phyloP scores from a whole-genome alignment of 2,113 vertebrate species.

The Mesocricetus auratus region DNA sequence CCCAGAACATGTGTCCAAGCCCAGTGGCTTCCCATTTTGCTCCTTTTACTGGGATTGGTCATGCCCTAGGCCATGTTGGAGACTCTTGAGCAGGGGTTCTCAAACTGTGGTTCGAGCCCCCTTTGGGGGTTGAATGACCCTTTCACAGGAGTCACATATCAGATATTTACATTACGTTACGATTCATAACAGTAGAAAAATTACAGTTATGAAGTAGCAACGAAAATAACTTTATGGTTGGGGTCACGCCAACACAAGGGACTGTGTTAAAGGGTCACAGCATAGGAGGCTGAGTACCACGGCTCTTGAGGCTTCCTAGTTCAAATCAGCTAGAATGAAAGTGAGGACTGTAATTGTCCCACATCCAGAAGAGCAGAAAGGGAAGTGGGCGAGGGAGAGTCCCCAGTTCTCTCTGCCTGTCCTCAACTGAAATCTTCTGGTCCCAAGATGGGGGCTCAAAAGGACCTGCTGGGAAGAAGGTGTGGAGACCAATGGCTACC shows the following conservation, averaged over 20 bases:
- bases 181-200: neutral
- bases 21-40: slow-evolving; percentile 50
- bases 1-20: slow-evolving; percentile 36
- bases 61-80: slow-evolving; percentile 35
- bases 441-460: neutral
- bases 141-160: neutral
- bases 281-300: neutral
- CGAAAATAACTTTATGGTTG: neutral
- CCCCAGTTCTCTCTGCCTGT: neutral
- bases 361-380: neutral
- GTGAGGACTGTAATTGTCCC: neutral
- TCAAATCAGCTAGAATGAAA: neutral
- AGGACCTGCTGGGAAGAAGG: neutral
- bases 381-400: neutral
- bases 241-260: neutral
- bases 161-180: neutral
- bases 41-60: slow-evolving; percentile 18
- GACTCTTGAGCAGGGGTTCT: neutral
- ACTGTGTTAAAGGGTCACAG: neutral
- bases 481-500: neutral
- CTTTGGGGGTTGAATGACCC: neutral
- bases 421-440: neutral
- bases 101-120: neutral
- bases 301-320: neutral
- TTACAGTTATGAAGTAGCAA: neutral